Base-by-base conservation (phyloP, 2,113 vertebrate genomes). In the Myotis davidii region DNA sequence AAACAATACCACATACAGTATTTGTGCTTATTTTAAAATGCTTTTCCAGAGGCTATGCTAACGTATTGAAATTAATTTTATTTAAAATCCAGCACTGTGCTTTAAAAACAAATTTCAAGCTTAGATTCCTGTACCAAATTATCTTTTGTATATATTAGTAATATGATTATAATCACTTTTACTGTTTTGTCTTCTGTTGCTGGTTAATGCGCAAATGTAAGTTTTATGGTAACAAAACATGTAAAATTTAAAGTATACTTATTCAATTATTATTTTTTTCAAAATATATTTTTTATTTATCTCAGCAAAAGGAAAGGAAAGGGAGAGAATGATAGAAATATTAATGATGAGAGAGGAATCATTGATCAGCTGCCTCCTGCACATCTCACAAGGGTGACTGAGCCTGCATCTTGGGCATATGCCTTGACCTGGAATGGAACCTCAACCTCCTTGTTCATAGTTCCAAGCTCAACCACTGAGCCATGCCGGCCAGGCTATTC, bases 11-110 rank as follows among this genome's bases (percentile, higher is more conserved):
- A 37, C 54, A 88, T 81, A 77, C 6, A 91, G 67, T 90, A 90
- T 91, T 94, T 94, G 82, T 18, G 42, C 21, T 95, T 88, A 92
- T 73, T 88, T 94, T 56, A 92, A 96, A 93, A 94, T 74, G 83
- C 9, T 88, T 95, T 94, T 88, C 85, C 96, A 61, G 73, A 90
- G 78, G 64, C 85, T 85, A 5, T 50, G 45, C 37, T 91, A 64
- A 78, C 61, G 90, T 88, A 90, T 61, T 89, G 50, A 96, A 79
- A 95, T 65, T 90, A 18, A 87, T 88, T 96, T 96, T 88, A 92
- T 91, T 85, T 91, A 88, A 94, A 91, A 93, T 74, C 25, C 16
- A 95, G 37, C 67, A 78, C 61, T 79, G 21, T 85, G 10, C 8
- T 81, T 95, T 91, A 90, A 96, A 97, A 92, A 77, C 82, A 94